Percentiles rank a stretch among this genome's conserved stretches.
Conservation (phyloP, 2,888 invertebrate genomes). For the Caenorhabditis angaria region DNA sequence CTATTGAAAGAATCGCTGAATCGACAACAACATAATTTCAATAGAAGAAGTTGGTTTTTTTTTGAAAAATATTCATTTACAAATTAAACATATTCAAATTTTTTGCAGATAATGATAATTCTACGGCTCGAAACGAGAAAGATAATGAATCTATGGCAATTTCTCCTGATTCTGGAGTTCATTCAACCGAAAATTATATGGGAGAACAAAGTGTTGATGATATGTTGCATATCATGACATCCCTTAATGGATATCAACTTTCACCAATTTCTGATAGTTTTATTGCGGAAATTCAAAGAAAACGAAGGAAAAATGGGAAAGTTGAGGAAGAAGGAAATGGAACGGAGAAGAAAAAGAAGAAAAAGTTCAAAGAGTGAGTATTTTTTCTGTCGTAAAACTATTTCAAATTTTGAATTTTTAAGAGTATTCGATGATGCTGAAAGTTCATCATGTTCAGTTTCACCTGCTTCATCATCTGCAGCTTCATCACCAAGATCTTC, state of each 20-base stretch:
- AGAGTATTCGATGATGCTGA: slow-evolving; percentile 14
- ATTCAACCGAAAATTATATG: slow-evolving; percentile 46
- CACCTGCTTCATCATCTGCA: slow-evolving; percentile 14
- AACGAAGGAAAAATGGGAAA: slow-evolving; percentile 9
- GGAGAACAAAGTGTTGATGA: slow-evolving; percentile 28
- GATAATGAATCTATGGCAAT: background rate
- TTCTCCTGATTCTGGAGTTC: slow-evolving; percentile 47
- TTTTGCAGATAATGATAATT: slow-evolving; percentile 2
- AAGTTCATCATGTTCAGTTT: slow-evolving; percentile 15
- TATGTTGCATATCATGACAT: slow-evolving; percentile 35
- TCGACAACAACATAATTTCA: background rate
- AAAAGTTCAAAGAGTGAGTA: background rate
- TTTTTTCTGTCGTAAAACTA: slow-evolving; percentile 2
- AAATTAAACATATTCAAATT: background rate
- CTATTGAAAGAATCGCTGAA: background rate
- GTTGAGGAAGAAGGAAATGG: background rate
- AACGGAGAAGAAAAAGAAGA: background rate
- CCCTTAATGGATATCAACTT: slow-evolving; percentile 20
- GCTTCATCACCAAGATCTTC: background rate
- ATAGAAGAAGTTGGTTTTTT: background rate
- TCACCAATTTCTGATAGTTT: slow-evolving; percentile 20
- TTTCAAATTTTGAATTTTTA: background rate
- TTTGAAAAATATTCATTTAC: background rate
- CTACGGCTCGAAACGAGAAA: background rate
- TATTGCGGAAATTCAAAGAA: background rate